phyloP scores from a whole-genome alignment of 1,140 invertebrate species.

The Gonatopus flavifemur region DNA sequence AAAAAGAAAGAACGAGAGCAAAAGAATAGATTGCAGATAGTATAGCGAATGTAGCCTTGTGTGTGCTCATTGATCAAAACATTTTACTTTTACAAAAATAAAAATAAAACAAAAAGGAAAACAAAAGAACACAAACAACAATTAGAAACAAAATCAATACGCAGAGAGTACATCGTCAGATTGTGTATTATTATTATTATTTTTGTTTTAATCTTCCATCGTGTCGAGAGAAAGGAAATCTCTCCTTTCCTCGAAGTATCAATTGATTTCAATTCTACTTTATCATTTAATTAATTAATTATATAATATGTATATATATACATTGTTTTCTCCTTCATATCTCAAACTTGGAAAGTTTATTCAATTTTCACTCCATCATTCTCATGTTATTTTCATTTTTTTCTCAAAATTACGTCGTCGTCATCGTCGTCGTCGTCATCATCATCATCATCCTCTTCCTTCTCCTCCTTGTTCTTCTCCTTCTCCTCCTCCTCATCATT shows the following conservation, averaged over 20 bases:
- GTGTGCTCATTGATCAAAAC: too few relatives aligned
- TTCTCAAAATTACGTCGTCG: conserved; percentile 14
- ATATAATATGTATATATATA: conserved; percentile 54
- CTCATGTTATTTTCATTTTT: conserved; percentile 32
- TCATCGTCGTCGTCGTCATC: neutral
- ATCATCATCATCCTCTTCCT: too few relatives aligned
- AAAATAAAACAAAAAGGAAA: too few relatives aligned
- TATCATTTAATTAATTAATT: conserved; percentile 39
- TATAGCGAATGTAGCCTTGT: too few relatives aligned
- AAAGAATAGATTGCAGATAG: conserved; percentile 27
- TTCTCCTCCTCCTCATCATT: too few relatives aligned
- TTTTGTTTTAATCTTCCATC: neutral
- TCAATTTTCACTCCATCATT: conserved; percentile 45
- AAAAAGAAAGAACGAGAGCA: conserved; percentile 26
- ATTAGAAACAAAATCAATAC: too few relatives aligned
- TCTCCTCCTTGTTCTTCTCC: too few relatives aligned
- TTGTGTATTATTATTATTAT: conserved; percentile 10
- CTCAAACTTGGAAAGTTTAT: conserved; percentile 43
- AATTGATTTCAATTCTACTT: too few relatives aligned
- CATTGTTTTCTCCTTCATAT: conserved; percentile 49
- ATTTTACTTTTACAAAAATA: too few relatives aligned
- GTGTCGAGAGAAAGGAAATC: conserved; percentile 4
- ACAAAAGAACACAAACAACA: too few relatives aligned
- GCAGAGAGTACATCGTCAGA: conserved; percentile 1
- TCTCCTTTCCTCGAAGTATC: conserved; percentile 18